Conservation (phyloP, 2,888 invertebrate genomes). For the Apotomis capreana region DNA sequence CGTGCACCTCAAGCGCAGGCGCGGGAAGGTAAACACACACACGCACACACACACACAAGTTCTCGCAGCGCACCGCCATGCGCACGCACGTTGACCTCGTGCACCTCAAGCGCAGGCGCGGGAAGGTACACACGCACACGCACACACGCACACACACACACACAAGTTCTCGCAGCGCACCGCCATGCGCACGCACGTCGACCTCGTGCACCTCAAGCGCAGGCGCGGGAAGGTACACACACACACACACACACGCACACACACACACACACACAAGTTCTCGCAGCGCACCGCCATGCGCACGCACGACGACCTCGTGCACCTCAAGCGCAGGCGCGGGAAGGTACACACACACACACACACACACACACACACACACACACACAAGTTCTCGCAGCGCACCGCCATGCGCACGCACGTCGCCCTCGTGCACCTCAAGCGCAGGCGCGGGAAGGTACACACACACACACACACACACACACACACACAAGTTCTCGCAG, state of each 20-base stretch:
- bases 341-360: conserved; percentile 49
- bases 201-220: conserved; percentile 69
- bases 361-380: too few relatives aligned
- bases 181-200: conserved; percentile 71
- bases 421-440: conserved; percentile 70
- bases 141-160: too few relatives aligned
- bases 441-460: conserved; percentile 54
- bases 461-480: background rate
- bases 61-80: conserved; percentile 70
- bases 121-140: conserved; percentile 51
- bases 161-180: conserved; percentile 67
- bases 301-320: conserved; percentile 72
- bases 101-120: conserved; percentile 62
- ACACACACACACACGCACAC: background rate
- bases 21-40: conserved; percentile 51
- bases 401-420: conserved; percentile 73
- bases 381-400: conserved; percentile 64
- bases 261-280: conserved; percentile 53
- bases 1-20: conserved; percentile 66
- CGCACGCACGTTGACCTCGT: conserved; percentile 71
- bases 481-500: conserved; percentile 62
- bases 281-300: conserved; percentile 69
- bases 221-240: conserved; percentile 54
- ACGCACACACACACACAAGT: conserved; percentile 50
- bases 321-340: conserved; percentile 61